Evolutionary conservation across 2,888 invertebrate species (phyloP).

Genomic region (Tetragonisca angustula): DNA sequence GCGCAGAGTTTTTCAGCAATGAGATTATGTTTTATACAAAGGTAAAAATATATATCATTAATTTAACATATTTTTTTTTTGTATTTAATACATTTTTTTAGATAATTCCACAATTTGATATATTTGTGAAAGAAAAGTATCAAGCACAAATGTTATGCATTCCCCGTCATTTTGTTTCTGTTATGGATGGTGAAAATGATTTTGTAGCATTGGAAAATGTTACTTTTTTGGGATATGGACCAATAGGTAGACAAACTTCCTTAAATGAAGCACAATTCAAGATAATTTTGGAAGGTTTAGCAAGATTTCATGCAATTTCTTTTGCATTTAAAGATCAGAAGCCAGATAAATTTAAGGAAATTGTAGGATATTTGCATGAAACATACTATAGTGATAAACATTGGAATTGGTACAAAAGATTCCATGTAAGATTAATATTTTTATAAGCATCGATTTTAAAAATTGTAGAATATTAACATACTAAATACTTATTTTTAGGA

Average conservation of each 20-base stretch:
- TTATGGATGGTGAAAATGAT: slow-evolving; percentile 83
- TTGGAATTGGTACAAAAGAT: slow-evolving; percentile 79
- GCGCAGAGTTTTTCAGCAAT: slow-evolving; percentile 89
- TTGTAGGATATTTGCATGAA: slow-evolving; percentile 73
- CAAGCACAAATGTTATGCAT: slow-evolving; percentile 69
- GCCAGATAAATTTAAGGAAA: slow-evolving; percentile 78
- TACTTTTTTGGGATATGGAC: slow-evolving; percentile 78
- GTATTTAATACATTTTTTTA: slow-evolving; percentile 40
- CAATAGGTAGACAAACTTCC: slow-evolving; percentile 76
- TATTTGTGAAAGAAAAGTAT: slow-evolving; percentile 73
- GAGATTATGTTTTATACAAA: slow-evolving; percentile 88
- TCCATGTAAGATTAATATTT: slow-evolving; percentile 73
- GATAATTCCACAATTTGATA: slow-evolving; percentile 76
- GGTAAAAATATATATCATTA: slow-evolving; percentile 60
- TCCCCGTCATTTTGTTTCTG: slow-evolving; percentile 79
- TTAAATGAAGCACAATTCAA: slow-evolving; percentile 78
- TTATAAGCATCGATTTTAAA: neutral
- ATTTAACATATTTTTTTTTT: neutral
- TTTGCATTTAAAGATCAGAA: slow-evolving; percentile 83
- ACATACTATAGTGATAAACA: slow-evolving; percentile 75
- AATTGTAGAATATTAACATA: neutral
- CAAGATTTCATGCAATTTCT: slow-evolving; percentile 84
- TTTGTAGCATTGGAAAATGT: slow-evolving; percentile 84
- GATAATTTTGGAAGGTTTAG: slow-evolving; percentile 81
- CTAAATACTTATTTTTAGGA: slow-evolving; percentile 56